Conservation (phyloP, 1,140 invertebrate genomes). For the Temnothorax nylanderi region DNA sequence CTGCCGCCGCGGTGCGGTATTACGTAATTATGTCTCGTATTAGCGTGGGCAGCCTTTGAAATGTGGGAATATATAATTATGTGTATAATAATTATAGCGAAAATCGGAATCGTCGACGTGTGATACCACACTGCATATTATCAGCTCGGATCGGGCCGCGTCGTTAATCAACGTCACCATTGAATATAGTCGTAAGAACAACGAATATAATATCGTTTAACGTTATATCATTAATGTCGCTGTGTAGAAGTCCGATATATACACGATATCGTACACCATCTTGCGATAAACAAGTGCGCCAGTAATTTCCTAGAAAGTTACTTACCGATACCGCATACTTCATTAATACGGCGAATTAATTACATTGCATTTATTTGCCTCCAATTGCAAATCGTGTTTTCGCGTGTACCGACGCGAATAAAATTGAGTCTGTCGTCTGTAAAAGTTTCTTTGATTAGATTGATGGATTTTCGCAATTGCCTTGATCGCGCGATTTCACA, state of each 20-base stretch:
- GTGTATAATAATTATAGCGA: slow-evolving; percentile 48
- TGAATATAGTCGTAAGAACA: neutral
- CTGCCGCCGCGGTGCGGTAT: slow-evolving; percentile 9
- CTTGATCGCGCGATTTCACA: neutral
- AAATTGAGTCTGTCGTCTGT: neutral
- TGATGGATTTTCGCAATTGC: slow-evolving; percentile 24
- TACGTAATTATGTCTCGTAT: slow-evolving; percentile 38
- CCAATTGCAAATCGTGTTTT: neutral
- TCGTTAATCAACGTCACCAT: slow-evolving; percentile 43
- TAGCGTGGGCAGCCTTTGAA: slow-evolving; percentile 39
- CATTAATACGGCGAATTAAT: slow-evolving; percentile 33
- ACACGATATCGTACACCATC: neutral
- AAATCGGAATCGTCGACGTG: slow-evolving; percentile 44
- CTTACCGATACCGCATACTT: neutral
- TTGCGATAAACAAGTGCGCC: slow-evolving; percentile 5
- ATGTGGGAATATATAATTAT: slow-evolving; percentile 52
- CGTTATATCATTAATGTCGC: slow-evolving; percentile 11
- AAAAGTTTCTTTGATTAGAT: slow-evolving; percentile 9
- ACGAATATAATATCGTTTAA: slow-evolving; percentile 47
- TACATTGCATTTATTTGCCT: neutral
- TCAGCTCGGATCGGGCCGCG: neutral
- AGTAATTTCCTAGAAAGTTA: slow-evolving; percentile 37
- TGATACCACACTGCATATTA: slow-evolving; percentile 3
- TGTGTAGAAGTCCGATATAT: neutral
- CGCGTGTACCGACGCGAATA: neutral